Conservation (phyloP, 2,113 vertebrate genomes). For the Casuarius casuarius region DNA sequence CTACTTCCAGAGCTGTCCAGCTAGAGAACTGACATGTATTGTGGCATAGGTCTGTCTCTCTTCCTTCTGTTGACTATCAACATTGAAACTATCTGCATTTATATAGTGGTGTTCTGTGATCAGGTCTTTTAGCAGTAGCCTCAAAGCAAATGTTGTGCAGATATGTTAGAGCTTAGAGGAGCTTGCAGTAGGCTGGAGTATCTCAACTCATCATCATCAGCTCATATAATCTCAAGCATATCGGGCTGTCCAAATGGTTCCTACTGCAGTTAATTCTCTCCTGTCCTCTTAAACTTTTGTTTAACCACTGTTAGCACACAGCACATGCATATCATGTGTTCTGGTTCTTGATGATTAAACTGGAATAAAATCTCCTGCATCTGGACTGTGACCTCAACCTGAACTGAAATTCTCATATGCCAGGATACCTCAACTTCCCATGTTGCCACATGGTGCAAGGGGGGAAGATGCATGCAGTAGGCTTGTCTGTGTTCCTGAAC, state of each 20-base stretch:
- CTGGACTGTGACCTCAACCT: background rate
- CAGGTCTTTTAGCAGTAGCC: background rate
- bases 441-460: background rate
- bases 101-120: background rate
- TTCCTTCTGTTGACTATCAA: background rate
- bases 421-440: background rate
- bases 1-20: background rate
- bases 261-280: background rate
- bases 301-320: background rate
- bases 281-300: background rate
- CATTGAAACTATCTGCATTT: background rate
- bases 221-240: background rate
- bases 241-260: background rate
- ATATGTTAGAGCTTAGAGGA: background rate
- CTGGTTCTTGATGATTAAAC: background rate
- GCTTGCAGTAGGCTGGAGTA: background rate
- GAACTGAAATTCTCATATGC: background rate
- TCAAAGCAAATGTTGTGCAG: accelerated
- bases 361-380: background rate
- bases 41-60: background rate
- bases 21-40: background rate
- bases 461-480: background rate
- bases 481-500: background rate
- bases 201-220: background rate
- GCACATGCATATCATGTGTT: background rate